Evolutionary conservation across 2,113 vertebrate genomes (phyloP), one percentile per base, ranked within the genome.

Genomic region (Phalacrocorax carbo): DNA sequence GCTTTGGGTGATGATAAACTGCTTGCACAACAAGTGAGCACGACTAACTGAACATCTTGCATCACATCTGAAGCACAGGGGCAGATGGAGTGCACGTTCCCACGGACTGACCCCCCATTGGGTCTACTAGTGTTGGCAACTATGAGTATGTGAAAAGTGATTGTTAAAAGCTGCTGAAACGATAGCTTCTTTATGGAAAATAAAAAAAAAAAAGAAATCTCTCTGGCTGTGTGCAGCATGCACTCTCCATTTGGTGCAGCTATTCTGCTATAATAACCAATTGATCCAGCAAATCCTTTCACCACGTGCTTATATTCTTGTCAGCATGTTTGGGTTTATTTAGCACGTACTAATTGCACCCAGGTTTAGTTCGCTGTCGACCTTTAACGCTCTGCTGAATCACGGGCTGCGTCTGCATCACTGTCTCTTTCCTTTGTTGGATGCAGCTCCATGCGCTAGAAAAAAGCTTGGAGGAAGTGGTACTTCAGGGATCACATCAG

Each of bases 331-430:
- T 15, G 61, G 58, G 49, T 61, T 95, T 46, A 55, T 83, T 88
- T 48, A 61, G 65, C 3, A 5, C 5, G 0, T 36, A 5, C 57
- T 95, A 70, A 78, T 78, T 88, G 58, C 62, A 34, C 8, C 54
- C 79, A 83, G 82, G 76, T 81, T 89, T 46, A 11, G 84, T 36
- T 40, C 15, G 4, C 15, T 54, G 40, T 8, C 95, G 73, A 69
- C 83, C 66, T 79, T 57, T 69, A 36, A 65, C 55, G 49, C 91
- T 77, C 49, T 92, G 70, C 86, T 95, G 77, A 91, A 18, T 95
- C 91, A 36, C 6, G 18, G 46, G 52, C 83, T 84, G 70, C 10
- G 1, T 25, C 65, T 89, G 73, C 60, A 57, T 57, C 19, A 0
- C 64, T 30, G 13, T 10, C 38, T 25, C 51, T 92, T 68, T 4